These are phyloP conservation scores for Smutsia gigantea DNA, from an alignment of 2,797 vertebrate genomes.

Conservation along the genomic window DNA sequence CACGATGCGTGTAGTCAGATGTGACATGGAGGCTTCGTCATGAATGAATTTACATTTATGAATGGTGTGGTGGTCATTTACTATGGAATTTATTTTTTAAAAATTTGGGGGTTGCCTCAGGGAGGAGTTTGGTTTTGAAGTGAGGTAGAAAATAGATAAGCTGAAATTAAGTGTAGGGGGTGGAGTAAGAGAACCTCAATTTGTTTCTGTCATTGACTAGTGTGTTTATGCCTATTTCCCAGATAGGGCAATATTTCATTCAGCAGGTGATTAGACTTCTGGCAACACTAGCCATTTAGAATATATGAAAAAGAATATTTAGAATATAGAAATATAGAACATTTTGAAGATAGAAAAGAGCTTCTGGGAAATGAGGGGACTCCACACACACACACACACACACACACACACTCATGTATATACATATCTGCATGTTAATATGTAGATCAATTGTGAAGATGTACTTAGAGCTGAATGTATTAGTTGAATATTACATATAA, in stretches of 20 bases:
- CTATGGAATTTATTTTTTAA: background rate
- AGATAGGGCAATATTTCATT: background rate
- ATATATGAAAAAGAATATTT: background rate
- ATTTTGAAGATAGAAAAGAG: background rate
- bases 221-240: background rate
- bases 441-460: background rate
- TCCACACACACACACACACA: background rate
- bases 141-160: background rate
- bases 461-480: background rate
- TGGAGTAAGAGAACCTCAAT: background rate
- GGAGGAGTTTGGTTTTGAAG: background rate
- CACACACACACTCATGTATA: background rate
- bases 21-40: fast-evolving
- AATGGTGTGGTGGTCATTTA: background rate
- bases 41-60: background rate
- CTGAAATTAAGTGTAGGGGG: background rate
- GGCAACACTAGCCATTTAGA: background rate
- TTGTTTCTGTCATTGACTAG: background rate
- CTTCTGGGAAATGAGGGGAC: background rate
- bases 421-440: background rate
- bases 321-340: background rate
- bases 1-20: background rate
- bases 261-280: background rate
- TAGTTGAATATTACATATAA: background rate
- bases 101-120: background rate